A percentile compares a stretch with the other conserved stretches of the same genome.
phyloP scores from a whole-genome alignment of 1,140 invertebrate species.

The Ladona fulva region DNA sequence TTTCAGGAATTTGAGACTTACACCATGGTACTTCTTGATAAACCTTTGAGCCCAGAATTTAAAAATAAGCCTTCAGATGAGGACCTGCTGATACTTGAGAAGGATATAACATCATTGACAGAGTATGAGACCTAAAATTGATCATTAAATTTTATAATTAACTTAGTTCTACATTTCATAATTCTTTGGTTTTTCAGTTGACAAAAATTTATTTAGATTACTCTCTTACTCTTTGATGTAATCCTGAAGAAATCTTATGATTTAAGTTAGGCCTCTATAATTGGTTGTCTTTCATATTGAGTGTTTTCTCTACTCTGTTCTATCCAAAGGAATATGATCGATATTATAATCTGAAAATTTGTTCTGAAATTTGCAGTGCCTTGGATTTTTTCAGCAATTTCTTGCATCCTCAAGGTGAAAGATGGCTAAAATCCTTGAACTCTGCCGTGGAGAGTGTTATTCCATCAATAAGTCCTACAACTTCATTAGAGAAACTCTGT shows the following conservation, averaged over 20 bases:
- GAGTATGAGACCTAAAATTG: slow-evolving; percentile 14
- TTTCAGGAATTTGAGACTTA: slow-evolving; percentile 27
- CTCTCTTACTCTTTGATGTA: no score
- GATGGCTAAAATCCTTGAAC: slow-evolving; percentile 21
- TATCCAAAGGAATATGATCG: neutral
- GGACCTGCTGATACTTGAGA: neutral
- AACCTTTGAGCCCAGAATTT: slow-evolving; percentile 27
- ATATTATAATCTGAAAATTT: neutral
- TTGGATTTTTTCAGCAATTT: slow-evolving; percentile 27
- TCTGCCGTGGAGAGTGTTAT: slow-evolving; percentile 17
- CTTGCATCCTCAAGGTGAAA: slow-evolving; percentile 13
- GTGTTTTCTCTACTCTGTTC: no score
- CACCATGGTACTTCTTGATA: slow-evolving; percentile 28
- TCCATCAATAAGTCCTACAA: neutral
- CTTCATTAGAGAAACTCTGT: slow-evolving; percentile 17
- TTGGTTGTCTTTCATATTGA: no score
- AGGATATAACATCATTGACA: slow-evolving; percentile 17
- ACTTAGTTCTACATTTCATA: no score
- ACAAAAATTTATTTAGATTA: no score
- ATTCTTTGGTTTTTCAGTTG: no score
- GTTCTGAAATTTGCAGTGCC: slow-evolving; percentile 25
- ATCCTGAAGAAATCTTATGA: no score
- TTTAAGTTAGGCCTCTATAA: no score
- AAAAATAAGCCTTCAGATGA: slow-evolving; percentile 12
- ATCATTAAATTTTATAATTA: neutral